A percentile compares a stretch with the other conserved stretches of the same genome.
Evolutionary conservation across 2,888 invertebrate species (phyloP).

Genomic region (Ichneumoninae sp.): DNA sequence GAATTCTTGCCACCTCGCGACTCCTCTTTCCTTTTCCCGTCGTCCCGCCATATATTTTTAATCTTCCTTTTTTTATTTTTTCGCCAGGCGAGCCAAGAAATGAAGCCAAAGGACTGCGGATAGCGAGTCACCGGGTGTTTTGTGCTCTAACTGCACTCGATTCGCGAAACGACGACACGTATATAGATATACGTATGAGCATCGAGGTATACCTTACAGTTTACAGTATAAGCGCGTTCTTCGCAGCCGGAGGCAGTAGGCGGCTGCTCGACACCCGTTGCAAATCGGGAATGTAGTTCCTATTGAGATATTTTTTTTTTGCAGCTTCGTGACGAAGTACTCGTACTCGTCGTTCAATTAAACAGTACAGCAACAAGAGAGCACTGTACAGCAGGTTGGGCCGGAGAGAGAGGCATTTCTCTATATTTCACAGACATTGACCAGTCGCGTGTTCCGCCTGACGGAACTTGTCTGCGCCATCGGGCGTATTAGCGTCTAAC

Average conservation of each 20-base stretch:
- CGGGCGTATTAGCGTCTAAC: constrained; percentile 6
- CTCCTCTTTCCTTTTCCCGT: background rate
- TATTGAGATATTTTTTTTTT: constrained; percentile 45
- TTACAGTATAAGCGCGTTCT: constrained; percentile 8
- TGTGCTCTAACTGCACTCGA: background rate
- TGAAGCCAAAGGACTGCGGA: background rate
- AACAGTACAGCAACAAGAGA: constrained; percentile 1
- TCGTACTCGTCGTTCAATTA: constrained; percentile 45
- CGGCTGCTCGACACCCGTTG: constrained; percentile 45
- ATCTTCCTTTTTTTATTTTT: background rate
- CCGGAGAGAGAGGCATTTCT: background rate
- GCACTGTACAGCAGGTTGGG: background rate
- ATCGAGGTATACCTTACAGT: constrained; percentile 17
- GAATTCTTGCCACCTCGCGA: background rate
- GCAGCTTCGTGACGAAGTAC: constrained; percentile 13
- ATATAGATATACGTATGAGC: background rate
- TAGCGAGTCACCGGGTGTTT: background rate
- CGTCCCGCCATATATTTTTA: background rate
- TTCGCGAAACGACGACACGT: background rate
- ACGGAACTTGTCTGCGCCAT: background rate
- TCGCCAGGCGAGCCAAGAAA: background rate
- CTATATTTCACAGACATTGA: constrained; percentile 21
- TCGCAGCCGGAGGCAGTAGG: constrained; percentile 44
- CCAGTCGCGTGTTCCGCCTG: constrained; percentile 16
- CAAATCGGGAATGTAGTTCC: constrained; percentile 54